phyloP scores from a whole-genome alignment of 2,888 invertebrate genomes.

The Stegophylla sp. region DNA sequence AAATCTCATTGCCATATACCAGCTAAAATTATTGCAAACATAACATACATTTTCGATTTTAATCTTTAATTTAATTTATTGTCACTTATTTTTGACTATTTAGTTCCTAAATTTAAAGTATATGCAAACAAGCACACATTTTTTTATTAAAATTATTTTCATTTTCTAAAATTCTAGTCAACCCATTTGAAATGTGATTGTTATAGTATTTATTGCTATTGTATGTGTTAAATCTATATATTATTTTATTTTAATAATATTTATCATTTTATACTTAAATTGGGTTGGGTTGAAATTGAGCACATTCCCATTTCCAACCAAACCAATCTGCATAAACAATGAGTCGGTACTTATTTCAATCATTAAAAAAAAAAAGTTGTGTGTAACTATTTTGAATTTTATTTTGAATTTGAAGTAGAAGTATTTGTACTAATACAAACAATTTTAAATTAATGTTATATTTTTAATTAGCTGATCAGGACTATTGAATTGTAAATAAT shows the following conservation, averaged over 20 bases:
- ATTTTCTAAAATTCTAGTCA: slow-evolving; percentile 38
- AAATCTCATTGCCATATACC: too few relatives aligned
- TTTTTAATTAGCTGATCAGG: neutral
- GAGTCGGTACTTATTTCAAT: neutral
- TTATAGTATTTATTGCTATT: slow-evolving; percentile 2
- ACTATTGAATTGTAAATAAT: slow-evolving; percentile 15
- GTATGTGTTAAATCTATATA: neutral
- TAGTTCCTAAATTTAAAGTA: slow-evolving; percentile 11
- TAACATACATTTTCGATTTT: too few relatives aligned
- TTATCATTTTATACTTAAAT: neutral
- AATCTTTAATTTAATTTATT: too few relatives aligned
- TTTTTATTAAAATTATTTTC: neutral
- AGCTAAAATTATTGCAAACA: too few relatives aligned
- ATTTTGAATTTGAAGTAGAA: neutral
- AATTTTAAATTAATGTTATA: neutral
- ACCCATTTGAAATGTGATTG: neutral
- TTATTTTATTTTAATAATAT: too few relatives aligned
- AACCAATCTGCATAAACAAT: neutral
- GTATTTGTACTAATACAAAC: neutral
- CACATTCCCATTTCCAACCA: neutral
- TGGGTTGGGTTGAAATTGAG: neutral
- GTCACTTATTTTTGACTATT: neutral
- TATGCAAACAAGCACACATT: neutral
- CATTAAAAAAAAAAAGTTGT: too few relatives aligned
- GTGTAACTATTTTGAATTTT: neutral